phyloP scores from a whole-genome alignment of 2,797 vertebrate genomes.

The Platalea minor region DNA sequence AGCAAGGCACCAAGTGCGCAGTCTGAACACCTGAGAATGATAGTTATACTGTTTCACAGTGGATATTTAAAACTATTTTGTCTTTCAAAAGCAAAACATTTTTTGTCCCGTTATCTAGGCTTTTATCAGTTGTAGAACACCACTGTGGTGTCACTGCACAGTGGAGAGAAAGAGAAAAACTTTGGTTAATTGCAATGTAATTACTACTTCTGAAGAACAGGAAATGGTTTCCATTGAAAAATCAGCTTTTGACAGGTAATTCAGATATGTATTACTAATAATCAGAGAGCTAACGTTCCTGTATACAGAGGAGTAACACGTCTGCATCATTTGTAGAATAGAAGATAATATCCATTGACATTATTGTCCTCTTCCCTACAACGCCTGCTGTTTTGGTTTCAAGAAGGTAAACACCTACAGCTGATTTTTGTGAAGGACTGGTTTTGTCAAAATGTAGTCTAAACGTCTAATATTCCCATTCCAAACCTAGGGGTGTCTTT shows the following conservation, averaged over 20 bases:
- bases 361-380: background rate
- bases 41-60: background rate
- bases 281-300: background rate
- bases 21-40: background rate
- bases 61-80: background rate
- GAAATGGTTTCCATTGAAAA: background rate
- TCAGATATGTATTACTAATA: background rate
- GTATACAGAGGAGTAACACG: background rate
- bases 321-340: background rate
- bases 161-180: background rate
- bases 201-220: background rate
- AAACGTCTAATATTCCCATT: background rate
- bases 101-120: background rate
- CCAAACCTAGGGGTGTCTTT: background rate
- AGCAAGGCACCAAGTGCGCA: background rate
- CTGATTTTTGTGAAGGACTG: background rate
- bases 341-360: background rate
- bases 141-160: background rate
- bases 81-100: background rate
- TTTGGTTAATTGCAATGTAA: background rate
- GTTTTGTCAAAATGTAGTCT: background rate
- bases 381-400: background rate
- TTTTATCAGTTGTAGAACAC: background rate
- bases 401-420: background rate
- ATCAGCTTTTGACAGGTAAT: background rate